Conservation (phyloP, 2,113 vertebrate genomes). For the Pogonocichla stellata region DNA sequence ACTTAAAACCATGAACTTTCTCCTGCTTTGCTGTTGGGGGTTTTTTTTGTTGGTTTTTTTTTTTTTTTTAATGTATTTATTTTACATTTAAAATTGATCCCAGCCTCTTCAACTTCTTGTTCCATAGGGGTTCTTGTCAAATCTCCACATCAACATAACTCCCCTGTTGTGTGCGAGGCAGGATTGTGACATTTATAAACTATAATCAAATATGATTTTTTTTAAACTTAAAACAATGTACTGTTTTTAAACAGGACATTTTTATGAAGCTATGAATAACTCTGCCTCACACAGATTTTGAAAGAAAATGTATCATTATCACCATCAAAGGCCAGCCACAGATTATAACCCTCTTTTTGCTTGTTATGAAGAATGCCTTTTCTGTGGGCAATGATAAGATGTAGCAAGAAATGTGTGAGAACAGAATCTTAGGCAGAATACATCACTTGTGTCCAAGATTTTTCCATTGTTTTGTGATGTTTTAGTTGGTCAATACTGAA, state of each 20-base stretch:
- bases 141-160: not conserved
- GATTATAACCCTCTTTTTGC: constrained; percentile 68
- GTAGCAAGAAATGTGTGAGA: constrained; percentile 54
- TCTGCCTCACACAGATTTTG: constrained; percentile 63
- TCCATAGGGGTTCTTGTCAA: not conserved
- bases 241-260: constrained; percentile 48
- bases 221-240: constrained; percentile 45
- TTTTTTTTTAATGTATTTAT: not conserved
- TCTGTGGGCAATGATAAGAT: constrained; percentile 34
- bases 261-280: constrained; percentile 73
- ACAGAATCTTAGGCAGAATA: constrained; percentile 3
- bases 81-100: not conserved
- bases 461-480: not conserved
- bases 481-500: not conserved
- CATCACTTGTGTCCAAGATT: not conserved
- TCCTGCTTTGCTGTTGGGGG: not conserved
- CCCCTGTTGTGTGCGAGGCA: not conserved
- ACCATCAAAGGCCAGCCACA: constrained; percentile 70
- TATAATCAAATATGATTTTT: constrained; percentile 24
- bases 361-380: constrained; percentile 55
- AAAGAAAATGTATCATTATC: constrained; percentile 71
- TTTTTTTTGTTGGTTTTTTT: too few species aligned
- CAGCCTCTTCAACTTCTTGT: not conserved
- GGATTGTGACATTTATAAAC: constrained; percentile 13
- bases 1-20: not conserved